Conservation (phyloP, 2,797 vertebrate genomes). For the Hafferia zeledoni region DNA sequence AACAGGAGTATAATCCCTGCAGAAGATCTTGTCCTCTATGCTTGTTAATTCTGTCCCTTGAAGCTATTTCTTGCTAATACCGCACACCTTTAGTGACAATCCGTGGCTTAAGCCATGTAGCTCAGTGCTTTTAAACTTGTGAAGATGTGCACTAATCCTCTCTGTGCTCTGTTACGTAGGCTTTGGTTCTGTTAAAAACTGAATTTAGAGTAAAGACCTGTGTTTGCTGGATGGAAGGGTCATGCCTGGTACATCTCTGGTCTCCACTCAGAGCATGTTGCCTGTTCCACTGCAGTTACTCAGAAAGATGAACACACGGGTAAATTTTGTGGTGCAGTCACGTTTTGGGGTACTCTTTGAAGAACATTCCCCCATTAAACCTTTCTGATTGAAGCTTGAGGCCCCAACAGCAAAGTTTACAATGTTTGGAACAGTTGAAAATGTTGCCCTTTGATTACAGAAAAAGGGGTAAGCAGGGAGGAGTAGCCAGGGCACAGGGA, state of each 20-base stretch:
- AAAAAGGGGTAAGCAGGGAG: background rate
- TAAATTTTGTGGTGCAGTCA: background rate
- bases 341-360: fast-evolving
- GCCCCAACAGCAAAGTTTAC: background rate
- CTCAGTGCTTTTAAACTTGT: background rate
- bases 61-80: background rate
- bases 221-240: background rate
- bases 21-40: background rate
- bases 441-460: background rate
- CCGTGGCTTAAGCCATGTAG: background rate
- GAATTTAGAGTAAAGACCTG: background rate
- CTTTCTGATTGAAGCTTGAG: background rate
- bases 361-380: background rate
- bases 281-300: background rate
- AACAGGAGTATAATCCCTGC: background rate
- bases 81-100: background rate
- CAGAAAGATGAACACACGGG: background rate
- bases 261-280: background rate
- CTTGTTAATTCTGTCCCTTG: background rate
- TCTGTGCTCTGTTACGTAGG: background rate
- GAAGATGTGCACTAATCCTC: background rate
- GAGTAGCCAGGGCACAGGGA: background rate
- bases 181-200: background rate
- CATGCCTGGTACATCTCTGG: background rate
- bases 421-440: background rate